Base-by-base conservation (phyloP, 2,888 invertebrate genomes). In the Psylliodes chrysocephalus region DNA sequence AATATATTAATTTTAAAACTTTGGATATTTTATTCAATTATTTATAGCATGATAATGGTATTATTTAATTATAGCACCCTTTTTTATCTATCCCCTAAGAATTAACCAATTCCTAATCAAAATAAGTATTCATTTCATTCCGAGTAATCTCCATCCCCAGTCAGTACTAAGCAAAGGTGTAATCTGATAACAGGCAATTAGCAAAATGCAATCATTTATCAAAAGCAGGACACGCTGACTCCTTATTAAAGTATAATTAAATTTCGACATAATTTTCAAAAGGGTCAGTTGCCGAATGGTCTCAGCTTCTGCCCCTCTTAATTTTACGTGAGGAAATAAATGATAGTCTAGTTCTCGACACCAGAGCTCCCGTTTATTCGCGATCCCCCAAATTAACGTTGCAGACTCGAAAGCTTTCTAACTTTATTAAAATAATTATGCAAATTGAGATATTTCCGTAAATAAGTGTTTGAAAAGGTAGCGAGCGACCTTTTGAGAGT, bases 201-300 rank as follows among this genome's bases (percentile, higher is more conserved):
- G 80, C 78, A 79, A 81, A 82, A 82, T 81, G 82, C 75, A 79
- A 76, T 77, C 79, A 81, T 82, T 81, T 80, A 81, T 82, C 81
- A 82, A 77, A 76, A 71, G 73, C 74, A 70, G 71, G 71, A 72
- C 71, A 71, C 70, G 70, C 69, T 68, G 71, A 72, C 70, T 76
- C 74, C 79, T 80, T 80, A 80, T 80, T 79, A 79, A 78, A 77
- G 75, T 79, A 77, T 82, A 81, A 82, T 81, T 79, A 77, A 79
- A 81, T 82, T 81, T 80, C 75, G 74, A 77, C 75, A 76, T 78
- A 78, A 79, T 71, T 79, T 79, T 78, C 71, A 69, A 75, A 77
- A 75, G 78, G 79, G 81, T 80, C 80, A 79, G 69, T 69, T 60
- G 49, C 52, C 59, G 65, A 68, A 68, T 68, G 70, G 68, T 64